These are phyloP conservation scores for Gulo gulo DNA, from an alignment of 2,113 vertebrate species.

Conservation along the genomic window DNA sequence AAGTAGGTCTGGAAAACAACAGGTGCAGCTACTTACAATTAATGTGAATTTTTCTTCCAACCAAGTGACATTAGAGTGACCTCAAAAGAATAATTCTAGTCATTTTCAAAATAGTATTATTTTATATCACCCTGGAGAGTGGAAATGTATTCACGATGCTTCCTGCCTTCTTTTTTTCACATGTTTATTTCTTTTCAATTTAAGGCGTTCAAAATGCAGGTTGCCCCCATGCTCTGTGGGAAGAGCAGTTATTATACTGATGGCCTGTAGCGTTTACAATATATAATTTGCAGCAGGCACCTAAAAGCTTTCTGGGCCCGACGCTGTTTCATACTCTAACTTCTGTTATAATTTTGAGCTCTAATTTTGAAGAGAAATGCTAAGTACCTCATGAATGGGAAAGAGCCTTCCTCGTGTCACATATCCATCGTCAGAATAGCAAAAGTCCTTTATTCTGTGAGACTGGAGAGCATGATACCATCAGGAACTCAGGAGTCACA, in stretches of 20 bases:
- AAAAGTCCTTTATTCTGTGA: background rate
- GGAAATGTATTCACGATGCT: background rate
- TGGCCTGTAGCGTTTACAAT: background rate
- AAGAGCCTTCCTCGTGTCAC: background rate
- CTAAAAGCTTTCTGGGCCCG: background rate
- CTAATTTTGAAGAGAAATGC: slow-evolving; percentile 22
- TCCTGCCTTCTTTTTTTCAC: background rate
- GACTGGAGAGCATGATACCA: background rate
- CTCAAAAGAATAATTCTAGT: slow-evolving; percentile 39
- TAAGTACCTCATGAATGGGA: background rate
- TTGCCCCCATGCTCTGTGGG: background rate
- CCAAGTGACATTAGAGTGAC: background rate
- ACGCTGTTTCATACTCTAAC: background rate
- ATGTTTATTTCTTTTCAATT: slow-evolving; percentile 46
- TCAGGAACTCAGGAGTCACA: background rate
- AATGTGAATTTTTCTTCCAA: slow-evolving; percentile 11
- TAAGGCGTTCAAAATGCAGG: background rate
- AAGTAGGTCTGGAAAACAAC: slow-evolving; percentile 32
- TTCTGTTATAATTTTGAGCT: slow-evolving; percentile 3
- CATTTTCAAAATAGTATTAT: slow-evolving; percentile 39
- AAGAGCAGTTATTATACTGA: background rate
- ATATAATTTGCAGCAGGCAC: background rate
- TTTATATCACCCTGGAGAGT: slow-evolving; percentile 6
- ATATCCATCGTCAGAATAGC: background rate
- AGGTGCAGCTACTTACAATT: slow-evolving; percentile 5